A percentile compares a stretch with the other conserved stretches of the same genome.
Evolutionary conservation across 2,797 vertebrate genomes (phyloP).

Genomic region (Apogon talboti): DNA sequence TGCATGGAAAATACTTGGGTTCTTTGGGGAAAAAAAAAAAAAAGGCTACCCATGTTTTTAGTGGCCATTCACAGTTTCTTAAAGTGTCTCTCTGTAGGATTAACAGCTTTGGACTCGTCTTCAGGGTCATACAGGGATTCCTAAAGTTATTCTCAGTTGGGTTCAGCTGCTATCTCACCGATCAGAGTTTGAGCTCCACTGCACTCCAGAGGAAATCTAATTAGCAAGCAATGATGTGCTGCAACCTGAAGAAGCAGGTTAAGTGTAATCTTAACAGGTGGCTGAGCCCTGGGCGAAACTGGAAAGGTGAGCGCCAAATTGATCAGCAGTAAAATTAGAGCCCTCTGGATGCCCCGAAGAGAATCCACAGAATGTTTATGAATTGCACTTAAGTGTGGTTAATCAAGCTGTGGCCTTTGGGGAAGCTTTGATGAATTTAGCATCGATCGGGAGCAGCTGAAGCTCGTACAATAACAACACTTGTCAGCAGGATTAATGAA

Average conservation of each 20-base stretch:
- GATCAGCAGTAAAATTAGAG: constrained; percentile 54
- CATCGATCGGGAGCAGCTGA: constrained; percentile 58
- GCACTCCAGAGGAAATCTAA: constrained; percentile 60
- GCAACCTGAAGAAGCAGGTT: constrained; percentile 51
- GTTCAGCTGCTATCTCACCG: constrained; percentile 30
- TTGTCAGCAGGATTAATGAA: constrained; percentile 56
- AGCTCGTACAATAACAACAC: constrained; percentile 38
- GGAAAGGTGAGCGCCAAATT: constrained; percentile 55
- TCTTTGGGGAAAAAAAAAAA: constrained; percentile 5
- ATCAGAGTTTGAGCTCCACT: constrained; percentile 39
- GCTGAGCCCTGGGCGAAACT: constrained; percentile 50
- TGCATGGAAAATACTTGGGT: constrained; percentile 7
- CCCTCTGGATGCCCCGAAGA: constrained; percentile 35
- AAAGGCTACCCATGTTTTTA: constrained; percentile 2
- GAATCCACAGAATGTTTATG: constrained; percentile 63
- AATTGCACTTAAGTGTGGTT: constrained; percentile 58
- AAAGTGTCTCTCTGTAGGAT: constrained; percentile 12
- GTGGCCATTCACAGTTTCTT: constrained; percentile 25
- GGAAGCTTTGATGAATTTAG: constrained; percentile 64
- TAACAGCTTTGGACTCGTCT: constrained; percentile 19
- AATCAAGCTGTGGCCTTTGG: constrained; percentile 58
- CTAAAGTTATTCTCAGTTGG: constrained; percentile 27
- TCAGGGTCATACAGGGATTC: constrained; percentile 20
- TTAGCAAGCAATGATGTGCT: constrained; percentile 61
- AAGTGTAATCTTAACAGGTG: constrained; percentile 59